These are phyloP conservation scores for Anneissia japonica DNA, from an alignment of 35 echinoderm and acorn worm species.

Conservation along the genomic window DNA sequence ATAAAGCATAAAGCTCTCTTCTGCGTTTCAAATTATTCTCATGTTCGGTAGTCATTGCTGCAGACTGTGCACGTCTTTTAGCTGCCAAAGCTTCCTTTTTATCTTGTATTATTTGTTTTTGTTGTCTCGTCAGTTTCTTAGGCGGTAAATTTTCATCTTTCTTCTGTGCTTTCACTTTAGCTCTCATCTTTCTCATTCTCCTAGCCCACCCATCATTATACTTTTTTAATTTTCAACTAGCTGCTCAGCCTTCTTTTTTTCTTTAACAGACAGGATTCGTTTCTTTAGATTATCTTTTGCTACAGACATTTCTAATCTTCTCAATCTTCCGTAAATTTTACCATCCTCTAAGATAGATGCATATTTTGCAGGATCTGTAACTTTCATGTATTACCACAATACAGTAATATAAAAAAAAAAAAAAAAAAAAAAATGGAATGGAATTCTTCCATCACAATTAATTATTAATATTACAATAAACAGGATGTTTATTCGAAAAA, in stretches of 20 bases:
- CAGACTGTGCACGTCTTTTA: not conserved
- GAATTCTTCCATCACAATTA: no score
- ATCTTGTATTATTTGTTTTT: conserved; percentile 5
- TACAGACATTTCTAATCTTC: conserved; percentile 8
- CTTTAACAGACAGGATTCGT: not conserved
- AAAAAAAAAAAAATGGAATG: no score
- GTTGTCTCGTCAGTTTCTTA: conserved; percentile 14
- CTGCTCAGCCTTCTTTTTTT: conserved; percentile 11
- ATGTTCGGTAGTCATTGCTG: not conserved
- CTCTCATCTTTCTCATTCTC: conserved; percentile 37
- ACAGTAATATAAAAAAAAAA: no score
- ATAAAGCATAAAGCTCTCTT: conserved; percentile 4
- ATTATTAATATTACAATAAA: no score
- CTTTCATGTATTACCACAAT: no score
- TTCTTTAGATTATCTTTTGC: not conserved
- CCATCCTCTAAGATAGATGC: not conserved
- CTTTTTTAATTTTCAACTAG: not conserved
- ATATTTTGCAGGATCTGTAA: conserved; percentile 11
- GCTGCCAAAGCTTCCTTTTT: not conserved
- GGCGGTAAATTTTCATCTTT: not conserved
- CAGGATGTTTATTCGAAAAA: no score
- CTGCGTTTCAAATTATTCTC: not conserved
- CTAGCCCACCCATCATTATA: conserved; percentile 13
- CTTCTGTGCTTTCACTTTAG: not conserved
- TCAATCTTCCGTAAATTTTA: conserved; percentile 3